phyloP scores from a whole-genome alignment of 2,797 vertebrate species.

The Phrynocephalus guinanensis region DNA sequence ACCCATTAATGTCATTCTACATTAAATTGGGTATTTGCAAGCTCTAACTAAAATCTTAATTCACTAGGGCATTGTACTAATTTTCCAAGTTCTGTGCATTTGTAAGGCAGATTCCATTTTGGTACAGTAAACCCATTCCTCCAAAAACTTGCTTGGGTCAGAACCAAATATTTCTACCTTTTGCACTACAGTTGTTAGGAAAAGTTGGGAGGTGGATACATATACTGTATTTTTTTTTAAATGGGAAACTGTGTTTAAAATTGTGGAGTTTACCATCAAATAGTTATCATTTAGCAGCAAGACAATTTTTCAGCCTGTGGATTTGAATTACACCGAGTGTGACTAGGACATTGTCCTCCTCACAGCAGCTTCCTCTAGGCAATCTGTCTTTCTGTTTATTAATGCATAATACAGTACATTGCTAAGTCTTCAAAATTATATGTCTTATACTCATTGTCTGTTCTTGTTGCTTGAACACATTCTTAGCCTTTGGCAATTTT shows the following conservation, averaged over 20 bases:
- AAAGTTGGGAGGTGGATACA: background rate
- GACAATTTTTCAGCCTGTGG: background rate
- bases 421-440: background rate
- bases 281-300: background rate
- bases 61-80: too few relatives aligned
- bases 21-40: too few relatives aligned
- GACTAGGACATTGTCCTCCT: background rate
- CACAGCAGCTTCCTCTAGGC: background rate
- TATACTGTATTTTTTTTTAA: background rate
- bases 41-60: too few relatives aligned
- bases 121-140: background rate
- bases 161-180: constrained; percentile 3
- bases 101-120: background rate
- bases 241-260: constrained; percentile 18
- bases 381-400: constrained; percentile 22
- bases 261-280: background rate
- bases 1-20: too few relatives aligned
- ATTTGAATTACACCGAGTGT: background rate
- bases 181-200: background rate
- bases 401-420: constrained; percentile 24
- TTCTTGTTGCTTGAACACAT: background rate
- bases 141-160: background rate
- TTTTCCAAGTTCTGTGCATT: background rate
- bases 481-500: background rate
- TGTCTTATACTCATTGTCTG: constrained; percentile 10